These are phyloP conservation scores for Caerostris extrusa DNA, from an alignment of 1,140 invertebrate species.

Conservation along the genomic window DNA sequence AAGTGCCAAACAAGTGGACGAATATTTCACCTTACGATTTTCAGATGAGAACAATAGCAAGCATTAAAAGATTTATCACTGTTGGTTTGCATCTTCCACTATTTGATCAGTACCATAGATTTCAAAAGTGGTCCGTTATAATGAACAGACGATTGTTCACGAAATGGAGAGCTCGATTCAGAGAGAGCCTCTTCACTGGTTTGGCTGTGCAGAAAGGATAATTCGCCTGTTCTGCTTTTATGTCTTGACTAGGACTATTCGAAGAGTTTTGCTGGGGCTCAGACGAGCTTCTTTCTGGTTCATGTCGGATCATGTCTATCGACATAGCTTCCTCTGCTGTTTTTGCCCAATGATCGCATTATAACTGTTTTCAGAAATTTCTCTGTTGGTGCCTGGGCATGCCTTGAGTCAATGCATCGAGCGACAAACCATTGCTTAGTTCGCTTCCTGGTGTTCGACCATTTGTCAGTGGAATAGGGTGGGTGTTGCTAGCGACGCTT, in stretches of 20 bases:
- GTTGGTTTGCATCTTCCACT: constrained; percentile 36
- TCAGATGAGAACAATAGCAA: background rate
- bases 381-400: background rate
- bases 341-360: background rate
- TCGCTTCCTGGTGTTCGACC: constrained; percentile 28
- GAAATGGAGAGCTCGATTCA: constrained; percentile 30
- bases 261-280: constrained; percentile 30
- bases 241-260: constrained; percentile 64
- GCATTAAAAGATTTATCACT: constrained; percentile 10
- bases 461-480: constrained; percentile 25
- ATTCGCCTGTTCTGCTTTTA: constrained; percentile 16
- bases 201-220: constrained; percentile 56
- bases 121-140: constrained; percentile 26
- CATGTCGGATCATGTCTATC: background rate
- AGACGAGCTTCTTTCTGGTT: constrained; percentile 42
- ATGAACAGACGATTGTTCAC: background rate
- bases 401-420: constrained; percentile 39
- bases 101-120: constrained; percentile 39
- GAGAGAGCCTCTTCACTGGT: constrained; percentile 15
- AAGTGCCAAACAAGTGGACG: constrained; percentile 16
- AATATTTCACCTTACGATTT: background rate
- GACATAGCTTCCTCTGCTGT: constrained; percentile 38
- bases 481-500: background rate
- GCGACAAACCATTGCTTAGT: constrained; percentile 52
- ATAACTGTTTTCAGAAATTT: constrained; percentile 38